phyloP scores from a whole-genome alignment of 2,113 vertebrate genomes.

The Cebus imitator region DNA sequence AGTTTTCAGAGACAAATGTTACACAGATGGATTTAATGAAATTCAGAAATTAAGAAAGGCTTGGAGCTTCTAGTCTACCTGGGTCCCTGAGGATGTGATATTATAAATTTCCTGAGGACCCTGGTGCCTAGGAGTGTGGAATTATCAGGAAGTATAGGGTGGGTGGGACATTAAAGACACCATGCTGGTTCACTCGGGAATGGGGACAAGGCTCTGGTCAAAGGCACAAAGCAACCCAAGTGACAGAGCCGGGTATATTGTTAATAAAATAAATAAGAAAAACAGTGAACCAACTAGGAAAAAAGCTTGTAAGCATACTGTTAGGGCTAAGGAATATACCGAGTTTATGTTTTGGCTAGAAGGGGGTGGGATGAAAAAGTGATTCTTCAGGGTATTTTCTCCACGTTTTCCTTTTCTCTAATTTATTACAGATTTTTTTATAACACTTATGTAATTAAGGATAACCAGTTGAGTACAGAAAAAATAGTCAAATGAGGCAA shows the following conservation, averaged over 20 bases:
- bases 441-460: not conserved
- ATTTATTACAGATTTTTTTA: not conserved
- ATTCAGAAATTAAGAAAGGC: not conserved
- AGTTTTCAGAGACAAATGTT: not conserved
- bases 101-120: not conserved
- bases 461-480: not conserved
- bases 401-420: not conserved
- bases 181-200: not conserved
- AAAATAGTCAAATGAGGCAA: not conserved
- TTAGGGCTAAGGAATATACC: not conserved
- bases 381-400: not conserved
- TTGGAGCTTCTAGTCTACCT: not conserved
- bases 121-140: not conserved
- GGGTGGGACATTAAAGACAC: not conserved
- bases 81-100: not conserved
- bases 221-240: not conserved
- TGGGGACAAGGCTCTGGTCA: not conserved
- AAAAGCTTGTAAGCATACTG: not conserved
- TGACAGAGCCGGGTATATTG: not conserved
- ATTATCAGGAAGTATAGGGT: not conserved
- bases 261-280: not conserved
- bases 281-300: not conserved
- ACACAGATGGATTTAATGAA: not conserved
- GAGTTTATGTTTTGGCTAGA: not conserved
- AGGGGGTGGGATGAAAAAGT: not conserved